Conservation (phyloP, 2,113 vertebrate genomes). For the Oriolus oriolus region DNA sequence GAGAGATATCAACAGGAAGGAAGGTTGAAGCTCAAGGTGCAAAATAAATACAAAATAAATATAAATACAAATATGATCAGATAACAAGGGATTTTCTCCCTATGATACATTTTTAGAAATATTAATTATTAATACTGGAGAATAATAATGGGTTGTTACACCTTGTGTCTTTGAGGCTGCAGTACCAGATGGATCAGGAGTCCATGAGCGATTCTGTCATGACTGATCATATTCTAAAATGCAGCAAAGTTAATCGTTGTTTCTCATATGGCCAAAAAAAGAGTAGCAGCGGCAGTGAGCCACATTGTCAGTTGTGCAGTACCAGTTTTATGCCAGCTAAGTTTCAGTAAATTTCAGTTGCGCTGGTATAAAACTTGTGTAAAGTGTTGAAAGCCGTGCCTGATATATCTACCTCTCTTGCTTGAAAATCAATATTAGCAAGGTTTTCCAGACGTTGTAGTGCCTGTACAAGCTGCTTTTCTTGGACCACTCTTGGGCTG, state of each 20-base stretch:
- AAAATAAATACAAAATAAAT: not conserved
- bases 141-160: not conserved
- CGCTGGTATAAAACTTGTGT: not conserved
- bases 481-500: not conserved
- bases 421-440: slow-evolving; percentile 29
- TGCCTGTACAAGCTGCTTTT: slow-evolving; percentile 25
- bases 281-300: not conserved
- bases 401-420: not conserved
- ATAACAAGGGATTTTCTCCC: not conserved
- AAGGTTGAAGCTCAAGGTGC: not conserved
- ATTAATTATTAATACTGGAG: not conserved
- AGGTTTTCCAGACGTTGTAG: not conserved
- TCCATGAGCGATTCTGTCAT: not conserved
- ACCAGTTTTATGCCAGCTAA: not conserved
- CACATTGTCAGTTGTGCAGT: not conserved
- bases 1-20: not conserved
- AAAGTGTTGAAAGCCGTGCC: not conserved
- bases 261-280: not conserved
- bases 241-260: rapidly evolving
- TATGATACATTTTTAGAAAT: not conserved
- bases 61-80: not conserved
- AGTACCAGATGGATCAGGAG: not conserved
- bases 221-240: not conserved
- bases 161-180: not conserved
- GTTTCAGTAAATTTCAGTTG: not conserved